These are phyloP conservation scores for Drosophila fuyamai DNA, from an alignment of 1,140 invertebrate genomes.

Conservation along the genomic window DNA sequence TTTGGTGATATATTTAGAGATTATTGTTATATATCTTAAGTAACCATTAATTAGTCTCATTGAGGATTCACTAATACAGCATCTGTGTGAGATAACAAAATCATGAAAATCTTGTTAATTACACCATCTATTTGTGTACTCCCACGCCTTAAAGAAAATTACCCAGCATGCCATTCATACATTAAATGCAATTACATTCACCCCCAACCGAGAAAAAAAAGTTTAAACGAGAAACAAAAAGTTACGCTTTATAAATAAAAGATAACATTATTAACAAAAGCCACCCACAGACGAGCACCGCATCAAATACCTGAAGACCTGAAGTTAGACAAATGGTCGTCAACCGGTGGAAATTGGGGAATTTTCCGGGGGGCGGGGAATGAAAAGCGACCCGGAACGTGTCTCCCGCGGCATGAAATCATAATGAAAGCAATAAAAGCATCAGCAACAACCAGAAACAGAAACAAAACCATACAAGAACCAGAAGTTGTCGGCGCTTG, in stretches of 20 bases:
- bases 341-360: slow-evolving; percentile 41
- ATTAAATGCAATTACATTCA: slow-evolving; percentile 40
- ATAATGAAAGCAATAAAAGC: slow-evolving; percentile 82
- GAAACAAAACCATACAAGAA: slow-evolving; percentile 23
- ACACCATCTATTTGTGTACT: neutral
- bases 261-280: slow-evolving; percentile 78
- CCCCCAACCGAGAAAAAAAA: slow-evolving; percentile 3
- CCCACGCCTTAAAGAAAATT: neutral
- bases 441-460: slow-evolving; percentile 47
- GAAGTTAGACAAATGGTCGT: slow-evolving; percentile 79
- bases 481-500: slow-evolving; percentile 9
- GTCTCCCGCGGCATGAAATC: slow-evolving; percentile 70
- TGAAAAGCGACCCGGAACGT: slow-evolving; percentile 46
- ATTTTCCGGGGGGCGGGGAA: slow-evolving; percentile 4
- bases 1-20: too few species aligned
- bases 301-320: slow-evolving; percentile 43
- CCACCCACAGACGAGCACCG: slow-evolving; percentile 5
- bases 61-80: too few species aligned
- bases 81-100: too few species aligned
- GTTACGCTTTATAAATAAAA: slow-evolving; percentile 72
- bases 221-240: slow-evolving; percentile 47
- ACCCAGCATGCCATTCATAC: slow-evolving; percentile 11
- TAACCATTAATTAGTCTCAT: too few species aligned
- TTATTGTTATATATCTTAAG: too few species aligned
- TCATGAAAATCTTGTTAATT: too few species aligned